Conservation (phyloP, 2,888 invertebrate species). For the Periphyllus acericola region DNA sequence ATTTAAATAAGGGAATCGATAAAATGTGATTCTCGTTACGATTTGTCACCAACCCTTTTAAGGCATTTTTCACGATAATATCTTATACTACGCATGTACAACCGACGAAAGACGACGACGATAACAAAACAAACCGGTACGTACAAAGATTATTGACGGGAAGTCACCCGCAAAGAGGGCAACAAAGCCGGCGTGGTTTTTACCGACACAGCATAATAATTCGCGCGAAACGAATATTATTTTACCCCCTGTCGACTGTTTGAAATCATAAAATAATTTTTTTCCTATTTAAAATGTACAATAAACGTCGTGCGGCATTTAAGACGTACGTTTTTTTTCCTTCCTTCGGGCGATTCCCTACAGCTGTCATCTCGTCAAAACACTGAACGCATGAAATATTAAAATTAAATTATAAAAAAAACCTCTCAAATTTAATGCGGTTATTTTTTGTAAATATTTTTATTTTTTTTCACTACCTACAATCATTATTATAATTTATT, state of each 20-base stretch:
- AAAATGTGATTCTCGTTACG: no score
- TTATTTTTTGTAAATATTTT: no score
- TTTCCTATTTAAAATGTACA: not conserved
- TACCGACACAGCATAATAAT: not conserved
- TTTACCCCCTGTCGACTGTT: not conserved
- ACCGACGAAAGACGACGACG: no score
- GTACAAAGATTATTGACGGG: not conserved
- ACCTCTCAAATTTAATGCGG: no score
- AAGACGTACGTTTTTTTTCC: not conserved
- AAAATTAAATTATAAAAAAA: not conserved
- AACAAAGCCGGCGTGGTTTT: not conserved
- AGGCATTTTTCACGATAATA: no score
- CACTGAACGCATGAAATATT: not conserved
- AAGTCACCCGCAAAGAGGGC: not conserved
- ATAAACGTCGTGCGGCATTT: not conserved
- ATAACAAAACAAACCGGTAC: not conserved
- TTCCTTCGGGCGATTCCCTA: not conserved
- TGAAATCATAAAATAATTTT: not conserved
- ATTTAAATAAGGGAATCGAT: no score
- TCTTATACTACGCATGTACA: no score
- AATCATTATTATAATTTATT: no score
- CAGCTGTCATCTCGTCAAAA: not conserved
- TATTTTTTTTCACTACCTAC: no score
- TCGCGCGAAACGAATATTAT: not conserved
- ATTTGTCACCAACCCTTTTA: no score